These are phyloP conservation scores for Vicugna pacos DNA, from an alignment of 2,113 vertebrate species.

Conservation along the genomic window DNA sequence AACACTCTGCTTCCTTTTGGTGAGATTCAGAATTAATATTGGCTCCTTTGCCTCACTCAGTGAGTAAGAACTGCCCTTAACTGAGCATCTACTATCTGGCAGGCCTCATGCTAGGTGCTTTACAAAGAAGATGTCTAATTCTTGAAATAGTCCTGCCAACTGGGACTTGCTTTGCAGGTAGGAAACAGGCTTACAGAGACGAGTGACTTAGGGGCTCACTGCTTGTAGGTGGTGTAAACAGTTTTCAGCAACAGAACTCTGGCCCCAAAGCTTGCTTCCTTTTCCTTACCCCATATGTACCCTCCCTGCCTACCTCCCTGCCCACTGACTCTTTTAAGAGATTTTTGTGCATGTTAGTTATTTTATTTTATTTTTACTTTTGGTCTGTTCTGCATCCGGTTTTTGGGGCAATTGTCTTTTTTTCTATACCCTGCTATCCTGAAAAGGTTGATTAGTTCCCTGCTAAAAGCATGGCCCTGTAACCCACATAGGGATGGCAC, in stretches of 20 bases:
- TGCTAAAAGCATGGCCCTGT: not conserved
- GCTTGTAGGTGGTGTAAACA: not conserved
- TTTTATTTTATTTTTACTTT: not conserved
- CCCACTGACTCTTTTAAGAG: not conserved
- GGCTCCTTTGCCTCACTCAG: not conserved
- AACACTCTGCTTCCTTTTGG: not conserved
- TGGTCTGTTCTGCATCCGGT: not conserved
- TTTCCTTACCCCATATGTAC: not conserved
- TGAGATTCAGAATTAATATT: constrained; percentile 1
- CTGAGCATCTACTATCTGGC: not conserved
- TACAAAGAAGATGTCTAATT: not conserved
- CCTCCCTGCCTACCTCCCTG: not conserved
- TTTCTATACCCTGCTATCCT: not conserved
- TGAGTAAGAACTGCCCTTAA: not conserved
- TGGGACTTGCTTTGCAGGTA: not conserved
- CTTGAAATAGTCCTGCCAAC: not conserved
- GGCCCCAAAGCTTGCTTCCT: not conserved
- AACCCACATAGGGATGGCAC: not conserved
- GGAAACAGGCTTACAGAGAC: not conserved
- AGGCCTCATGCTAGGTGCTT: not conserved
- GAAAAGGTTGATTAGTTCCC: not conserved
- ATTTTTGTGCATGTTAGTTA: not conserved
- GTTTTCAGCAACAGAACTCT: not conserved
- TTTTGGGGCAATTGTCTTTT: not conserved
- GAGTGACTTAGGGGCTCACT: not conserved